Percentiles rank a stretch among this genome's conserved stretches.
These are phyloP conservation scores for Ptychadena robeensis DNA, from an alignment of 2,797 vertebrate genomes.

Conservation along the genomic window DNA sequence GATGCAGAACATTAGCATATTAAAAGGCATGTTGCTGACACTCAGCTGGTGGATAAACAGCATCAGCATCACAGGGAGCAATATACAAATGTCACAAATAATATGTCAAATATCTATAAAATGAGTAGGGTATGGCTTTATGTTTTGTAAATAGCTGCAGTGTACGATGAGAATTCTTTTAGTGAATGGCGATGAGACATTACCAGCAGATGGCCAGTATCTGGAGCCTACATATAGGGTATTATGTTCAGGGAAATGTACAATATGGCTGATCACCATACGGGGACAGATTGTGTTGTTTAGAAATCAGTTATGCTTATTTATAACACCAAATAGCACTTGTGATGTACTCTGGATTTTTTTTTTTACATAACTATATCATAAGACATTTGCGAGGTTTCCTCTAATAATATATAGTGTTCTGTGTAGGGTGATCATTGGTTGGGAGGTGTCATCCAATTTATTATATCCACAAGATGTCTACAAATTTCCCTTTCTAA, in stretches of 20 bases:
- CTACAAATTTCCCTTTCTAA: neutral
- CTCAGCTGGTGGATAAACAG: too few relatives aligned
- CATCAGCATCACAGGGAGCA: too few relatives aligned
- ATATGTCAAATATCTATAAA: too few relatives aligned
- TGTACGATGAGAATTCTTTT: neutral
- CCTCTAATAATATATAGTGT: neutral
- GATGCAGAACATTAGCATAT: too few relatives aligned
- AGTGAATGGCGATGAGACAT: neutral
- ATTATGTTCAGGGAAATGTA: slow-evolving; percentile 19
- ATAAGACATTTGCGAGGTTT: neutral
- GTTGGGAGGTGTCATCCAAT: neutral
- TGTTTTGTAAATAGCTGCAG: too few relatives aligned
- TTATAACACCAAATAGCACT: slow-evolving; percentile 51
- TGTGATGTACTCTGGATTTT: slow-evolving; percentile 2
- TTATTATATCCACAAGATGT: too few relatives aligned
- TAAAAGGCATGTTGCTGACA: too few relatives aligned
- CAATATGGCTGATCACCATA: slow-evolving; percentile 4
- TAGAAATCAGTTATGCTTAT: slow-evolving; percentile 34
- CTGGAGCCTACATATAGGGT: neutral
- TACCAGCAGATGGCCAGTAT: slow-evolving; percentile 4
- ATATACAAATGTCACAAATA: neutral
- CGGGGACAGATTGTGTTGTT: slow-evolving; percentile 37
- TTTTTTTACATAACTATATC: neutral
- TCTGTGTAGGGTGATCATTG: neutral
- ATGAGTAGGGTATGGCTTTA: too few relatives aligned